A percentile compares a stretch with the other conserved stretches of the same genome.
These are phyloP conservation scores for Lithophane leautieri DNA, from an alignment of 2,888 invertebrate genomes.

Conservation along the genomic window DNA sequence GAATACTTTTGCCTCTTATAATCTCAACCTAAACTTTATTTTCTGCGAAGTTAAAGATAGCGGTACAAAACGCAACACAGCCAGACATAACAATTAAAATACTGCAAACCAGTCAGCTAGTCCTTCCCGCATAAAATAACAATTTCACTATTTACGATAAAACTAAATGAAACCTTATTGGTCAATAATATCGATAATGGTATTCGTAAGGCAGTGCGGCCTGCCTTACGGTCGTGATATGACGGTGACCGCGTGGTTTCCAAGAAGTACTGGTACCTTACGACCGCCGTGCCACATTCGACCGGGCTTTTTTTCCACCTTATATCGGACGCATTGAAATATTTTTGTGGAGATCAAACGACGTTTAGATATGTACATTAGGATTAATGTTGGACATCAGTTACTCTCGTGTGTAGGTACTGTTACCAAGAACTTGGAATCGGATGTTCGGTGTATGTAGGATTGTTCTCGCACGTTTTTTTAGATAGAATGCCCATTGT, in stretches of 20 bases:
- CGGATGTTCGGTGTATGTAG: constrained; percentile 68
- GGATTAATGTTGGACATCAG: constrained; percentile 89
- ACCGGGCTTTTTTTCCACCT: constrained; percentile 83
- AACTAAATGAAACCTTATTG: constrained; percentile 41
- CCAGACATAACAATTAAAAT: constrained; percentile 47
- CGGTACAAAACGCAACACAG: constrained; percentile 5
- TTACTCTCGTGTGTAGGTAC: constrained; percentile 72
- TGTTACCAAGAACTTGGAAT: constrained; percentile 79
- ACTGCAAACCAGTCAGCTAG: constrained; percentile 38
- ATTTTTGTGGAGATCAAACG: constrained; percentile 90
- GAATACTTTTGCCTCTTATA: constrained; percentile 1
- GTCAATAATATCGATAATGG: constrained; percentile 70
- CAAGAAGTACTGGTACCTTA: constrained; percentile 88
- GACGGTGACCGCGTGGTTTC: constrained; percentile 87
- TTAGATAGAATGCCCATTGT: constrained; percentile 74
- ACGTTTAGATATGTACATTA: constrained; percentile 88
- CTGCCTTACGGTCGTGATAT: constrained; percentile 87
- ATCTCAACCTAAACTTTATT: neutral
- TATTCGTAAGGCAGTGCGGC: constrained; percentile 35
- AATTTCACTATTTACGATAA: constrained; percentile 43
- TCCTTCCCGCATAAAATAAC: constrained; percentile 35
- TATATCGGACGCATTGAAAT: constrained; percentile 89
- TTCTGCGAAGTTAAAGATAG: constrained; percentile 2
- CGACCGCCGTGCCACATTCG: constrained; percentile 81
- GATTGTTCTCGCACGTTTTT: constrained; percentile 75